Conservation (phyloP, 2,113 vertebrate species). For the Ptilonorhynchus violaceus region DNA sequence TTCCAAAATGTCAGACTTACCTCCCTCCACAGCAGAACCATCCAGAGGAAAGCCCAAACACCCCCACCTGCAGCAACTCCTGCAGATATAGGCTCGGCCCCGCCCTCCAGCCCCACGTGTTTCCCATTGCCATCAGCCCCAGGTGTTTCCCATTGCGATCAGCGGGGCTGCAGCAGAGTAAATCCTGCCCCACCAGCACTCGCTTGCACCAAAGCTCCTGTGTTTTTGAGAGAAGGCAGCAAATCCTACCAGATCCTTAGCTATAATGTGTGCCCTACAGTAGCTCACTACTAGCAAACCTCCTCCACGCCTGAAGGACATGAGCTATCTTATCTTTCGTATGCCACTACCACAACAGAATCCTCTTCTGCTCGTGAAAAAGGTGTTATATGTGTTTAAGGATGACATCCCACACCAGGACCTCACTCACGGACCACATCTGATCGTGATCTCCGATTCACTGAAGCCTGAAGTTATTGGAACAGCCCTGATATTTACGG, state of each 20-base stretch:
- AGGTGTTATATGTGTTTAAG: neutral
- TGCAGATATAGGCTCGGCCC: neutral
- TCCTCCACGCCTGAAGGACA: neutral
- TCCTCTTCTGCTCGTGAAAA: neutral
- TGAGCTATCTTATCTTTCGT: no score
- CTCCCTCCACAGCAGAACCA: accelerated
- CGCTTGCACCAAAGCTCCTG: neutral
- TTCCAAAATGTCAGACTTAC: neutral
- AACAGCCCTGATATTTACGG: neutral
- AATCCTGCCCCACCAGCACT: neutral
- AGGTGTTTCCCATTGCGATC: neutral
- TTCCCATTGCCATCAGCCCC: neutral
- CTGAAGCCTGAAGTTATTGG: neutral
- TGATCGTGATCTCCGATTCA: neutral
- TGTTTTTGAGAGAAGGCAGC: neutral
- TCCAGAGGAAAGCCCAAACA: accelerated
- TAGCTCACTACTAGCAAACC: neutral
- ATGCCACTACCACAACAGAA: neutral
- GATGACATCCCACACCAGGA: neutral
- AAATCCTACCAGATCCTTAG: neutral
- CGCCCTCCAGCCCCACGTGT: neutral
- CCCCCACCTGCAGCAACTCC: accelerated
- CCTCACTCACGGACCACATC: accelerated
- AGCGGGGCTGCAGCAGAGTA: no score
- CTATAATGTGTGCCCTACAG: accelerated